These are phyloP conservation scores for Lacerta bilineata DNA, from an alignment of 2,797 vertebrate genomes.

Conservation along the genomic window DNA sequence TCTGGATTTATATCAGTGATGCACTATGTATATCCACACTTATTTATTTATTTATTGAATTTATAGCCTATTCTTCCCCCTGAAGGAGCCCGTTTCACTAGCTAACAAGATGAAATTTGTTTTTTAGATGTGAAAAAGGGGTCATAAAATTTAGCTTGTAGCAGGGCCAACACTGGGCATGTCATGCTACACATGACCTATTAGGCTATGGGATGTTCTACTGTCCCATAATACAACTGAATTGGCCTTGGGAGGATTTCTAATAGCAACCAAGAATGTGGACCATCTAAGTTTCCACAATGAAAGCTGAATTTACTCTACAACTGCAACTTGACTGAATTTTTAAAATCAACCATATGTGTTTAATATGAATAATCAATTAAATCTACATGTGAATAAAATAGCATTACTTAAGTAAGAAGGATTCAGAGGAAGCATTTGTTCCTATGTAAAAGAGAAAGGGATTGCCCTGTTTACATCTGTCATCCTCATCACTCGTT, in stretches of 20 bases:
- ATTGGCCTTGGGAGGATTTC: neutral
- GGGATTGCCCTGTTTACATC: too few relatives aligned
- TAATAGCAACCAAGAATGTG: neutral
- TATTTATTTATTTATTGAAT: too few relatives aligned
- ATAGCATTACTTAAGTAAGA: neutral
- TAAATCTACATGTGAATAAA: neutral
- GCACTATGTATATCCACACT: neutral
- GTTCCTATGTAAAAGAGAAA: neutral
- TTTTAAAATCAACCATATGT: neutral
- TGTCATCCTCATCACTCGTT: neutral
- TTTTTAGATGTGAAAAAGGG: neutral
- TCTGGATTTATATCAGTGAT: neutral
- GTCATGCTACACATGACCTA: neutral
- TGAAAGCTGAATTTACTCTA: neutral
- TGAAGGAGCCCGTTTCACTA: too few relatives aligned
- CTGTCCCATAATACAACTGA: neutral
- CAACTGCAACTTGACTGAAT: neutral
- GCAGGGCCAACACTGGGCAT: too few relatives aligned
- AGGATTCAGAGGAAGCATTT: neutral
- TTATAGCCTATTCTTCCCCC: too few relatives aligned
- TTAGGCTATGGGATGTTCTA: neutral
- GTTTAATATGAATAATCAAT: neutral
- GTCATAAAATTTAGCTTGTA: neutral
- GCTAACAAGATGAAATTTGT: neutral
- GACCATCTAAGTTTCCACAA: neutral